Percentiles rank a stretch among this genome's conserved stretches.
Evolutionary conservation across 2,797 vertebrate genomes (phyloP).

Genomic region (Channa striata): DNA sequence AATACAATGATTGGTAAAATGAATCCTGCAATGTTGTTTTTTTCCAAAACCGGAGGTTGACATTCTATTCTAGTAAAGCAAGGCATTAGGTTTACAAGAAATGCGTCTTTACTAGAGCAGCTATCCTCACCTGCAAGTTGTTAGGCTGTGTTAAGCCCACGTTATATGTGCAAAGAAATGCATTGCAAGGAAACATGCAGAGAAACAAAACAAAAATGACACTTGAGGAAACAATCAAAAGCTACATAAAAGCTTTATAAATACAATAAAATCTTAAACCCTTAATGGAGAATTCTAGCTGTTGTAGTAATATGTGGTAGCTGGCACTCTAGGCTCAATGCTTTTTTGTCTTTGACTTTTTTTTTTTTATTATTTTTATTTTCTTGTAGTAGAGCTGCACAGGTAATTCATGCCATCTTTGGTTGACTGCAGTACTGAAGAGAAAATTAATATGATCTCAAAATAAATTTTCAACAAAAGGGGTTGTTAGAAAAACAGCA

Average conservation of each 20-base stretch:
- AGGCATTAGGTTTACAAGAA: conserved; percentile 89
- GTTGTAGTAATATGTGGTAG: conserved; percentile 95
- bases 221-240: conserved; percentile 92
- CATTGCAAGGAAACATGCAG: conserved; percentile 99
- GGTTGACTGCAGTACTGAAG: conserved; percentile 99
- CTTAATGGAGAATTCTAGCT: conserved; percentile 93
- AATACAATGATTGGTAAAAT: conserved; percentile 94
- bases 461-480: conserved; percentile 87
- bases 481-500: conserved; percentile 86
- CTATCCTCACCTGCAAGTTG: conserved; percentile 96
- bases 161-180: conserved; percentile 99
- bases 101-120: conserved; percentile 96
- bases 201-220: conserved; percentile 89
- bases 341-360: conserved; percentile 78
- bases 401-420: conserved; percentile 99
- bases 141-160: conserved; percentile 89
- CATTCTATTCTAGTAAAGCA: conserved; percentile 93
- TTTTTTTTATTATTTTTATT: conserved; percentile 47
- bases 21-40: conserved; percentile 90
- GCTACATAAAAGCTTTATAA: conserved; percentile 98
- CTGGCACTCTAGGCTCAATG: conserved; percentile 93
- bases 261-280: conserved; percentile 96
- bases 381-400: conserved; percentile 88
- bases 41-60: conserved; percentile 86
- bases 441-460: conserved; percentile 84